These are phyloP conservation scores for Calameuta pallipes DNA, from an alignment of 2,888 invertebrate species.

Conservation along the genomic window DNA sequence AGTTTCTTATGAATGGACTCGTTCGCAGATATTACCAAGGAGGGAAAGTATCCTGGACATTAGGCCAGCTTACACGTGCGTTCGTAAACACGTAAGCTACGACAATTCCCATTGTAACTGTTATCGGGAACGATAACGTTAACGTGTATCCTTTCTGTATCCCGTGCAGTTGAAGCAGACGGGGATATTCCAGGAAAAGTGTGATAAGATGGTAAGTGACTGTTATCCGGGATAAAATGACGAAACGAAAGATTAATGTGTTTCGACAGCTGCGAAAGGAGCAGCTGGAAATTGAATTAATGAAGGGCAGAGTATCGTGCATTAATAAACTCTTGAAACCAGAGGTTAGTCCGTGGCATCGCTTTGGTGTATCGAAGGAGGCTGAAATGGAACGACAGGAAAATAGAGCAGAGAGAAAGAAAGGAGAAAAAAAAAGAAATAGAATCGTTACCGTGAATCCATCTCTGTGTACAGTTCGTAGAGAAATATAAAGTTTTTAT, in stretches of 20 bases:
- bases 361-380: neutral
- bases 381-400: neutral
- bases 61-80: conserved; percentile 58
- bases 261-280: conserved; percentile 54
- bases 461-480: neutral
- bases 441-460: neutral
- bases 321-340: conserved; percentile 53
- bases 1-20: neutral
- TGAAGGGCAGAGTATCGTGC: conserved; percentile 57
- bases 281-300: conserved; percentile 56
- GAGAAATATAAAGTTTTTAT: neutral
- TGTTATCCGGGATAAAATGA: neutral
- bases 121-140: neutral
- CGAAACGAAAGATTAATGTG: neutral
- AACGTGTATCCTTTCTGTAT: neutral
- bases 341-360: conserved; percentile 38
- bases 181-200: conserved; percentile 56
- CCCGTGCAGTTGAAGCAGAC: conserved; percentile 55
- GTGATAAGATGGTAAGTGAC: conserved; percentile 54
- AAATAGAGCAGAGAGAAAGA: neutral
- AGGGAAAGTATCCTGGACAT: conserved; percentile 57
- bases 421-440: neutral
- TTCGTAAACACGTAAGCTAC: conserved; percentile 61
- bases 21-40: conserved; percentile 53
- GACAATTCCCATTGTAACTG: neutral